Conservation (phyloP, 1,140 invertebrate genomes). For the Stenopsyche tienmushanensis region DNA sequence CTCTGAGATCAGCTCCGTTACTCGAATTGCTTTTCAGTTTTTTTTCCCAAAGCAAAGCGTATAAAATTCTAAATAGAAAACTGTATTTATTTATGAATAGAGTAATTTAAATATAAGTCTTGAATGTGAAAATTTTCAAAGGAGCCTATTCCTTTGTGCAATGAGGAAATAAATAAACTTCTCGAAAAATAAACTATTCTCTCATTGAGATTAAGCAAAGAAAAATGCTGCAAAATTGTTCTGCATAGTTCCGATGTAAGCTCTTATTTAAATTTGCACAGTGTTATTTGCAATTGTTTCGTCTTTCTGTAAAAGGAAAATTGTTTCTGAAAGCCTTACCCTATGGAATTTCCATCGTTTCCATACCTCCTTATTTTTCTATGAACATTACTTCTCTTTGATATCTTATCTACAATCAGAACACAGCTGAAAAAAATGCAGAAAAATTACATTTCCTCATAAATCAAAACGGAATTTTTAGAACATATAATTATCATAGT, state of each 20-base stretch:
- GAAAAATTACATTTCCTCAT: not conserved
- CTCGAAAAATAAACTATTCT: not conserved
- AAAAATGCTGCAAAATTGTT: conserved; percentile 15
- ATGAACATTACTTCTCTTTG: not conserved
- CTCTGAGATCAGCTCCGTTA: no score
- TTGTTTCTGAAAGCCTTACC: conserved; percentile 13
- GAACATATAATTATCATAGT: no score
- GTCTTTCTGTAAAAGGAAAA: conserved; percentile 13
- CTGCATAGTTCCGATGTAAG: conserved; percentile 15
- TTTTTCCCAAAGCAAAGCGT: no score
- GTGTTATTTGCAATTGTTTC: conserved; percentile 16
- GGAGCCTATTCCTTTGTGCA: no score
- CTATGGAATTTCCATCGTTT: not conserved
- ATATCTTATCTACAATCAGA: not conserved
- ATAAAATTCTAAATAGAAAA: no score
- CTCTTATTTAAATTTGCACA: conserved; percentile 23
- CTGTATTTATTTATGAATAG: no score
- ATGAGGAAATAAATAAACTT: no score
- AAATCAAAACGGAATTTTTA: no score
- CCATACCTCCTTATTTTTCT: not conserved
- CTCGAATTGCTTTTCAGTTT: no score
- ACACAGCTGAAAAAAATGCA: not conserved
- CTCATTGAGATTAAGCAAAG: not conserved
- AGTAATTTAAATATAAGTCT: no score
- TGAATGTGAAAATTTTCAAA: no score